Conservation (phyloP, 2,797 vertebrate species). For the Thamnophis elegans region DNA sequence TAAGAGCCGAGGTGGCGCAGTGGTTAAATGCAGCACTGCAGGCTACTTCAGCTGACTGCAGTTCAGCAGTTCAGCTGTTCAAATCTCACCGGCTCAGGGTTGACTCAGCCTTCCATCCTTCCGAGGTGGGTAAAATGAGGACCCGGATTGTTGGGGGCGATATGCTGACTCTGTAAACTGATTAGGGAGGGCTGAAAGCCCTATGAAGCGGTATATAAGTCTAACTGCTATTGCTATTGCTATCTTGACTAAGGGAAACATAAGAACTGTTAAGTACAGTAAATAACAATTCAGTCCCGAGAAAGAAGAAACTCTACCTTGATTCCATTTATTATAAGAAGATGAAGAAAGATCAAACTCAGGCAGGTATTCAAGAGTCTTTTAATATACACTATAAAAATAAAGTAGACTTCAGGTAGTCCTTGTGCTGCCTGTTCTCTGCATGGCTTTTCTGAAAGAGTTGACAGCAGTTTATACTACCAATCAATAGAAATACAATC, state of each 20-base stretch:
- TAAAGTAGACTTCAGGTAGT: not conserved
- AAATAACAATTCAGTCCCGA: not conserved
- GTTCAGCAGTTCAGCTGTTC: no score
- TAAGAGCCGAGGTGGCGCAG: no score
- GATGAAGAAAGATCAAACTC: not conserved
- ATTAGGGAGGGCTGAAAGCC: no score
- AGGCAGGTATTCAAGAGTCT: not conserved
- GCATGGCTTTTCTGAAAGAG: not conserved
- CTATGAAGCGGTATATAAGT: no score
- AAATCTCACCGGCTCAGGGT: no score
- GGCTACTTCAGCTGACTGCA: no score
- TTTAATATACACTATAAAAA: not conserved
- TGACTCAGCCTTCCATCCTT: no score
- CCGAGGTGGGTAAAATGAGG: no score
- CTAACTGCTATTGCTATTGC: no score
- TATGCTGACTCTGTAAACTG: no score
- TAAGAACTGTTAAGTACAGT: not conserved
- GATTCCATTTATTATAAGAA: not conserved
- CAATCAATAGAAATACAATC: not conserved
- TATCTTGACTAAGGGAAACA: not conserved
- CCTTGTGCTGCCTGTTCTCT: not conserved
- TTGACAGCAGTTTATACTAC: not conserved
- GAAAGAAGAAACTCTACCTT: not conserved
- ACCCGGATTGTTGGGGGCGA: no score
- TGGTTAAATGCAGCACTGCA: no score